Evolutionary conservation across 2,797 vertebrate genomes (phyloP).

Genomic region (Schizopygopsis malacanthus): DNA sequence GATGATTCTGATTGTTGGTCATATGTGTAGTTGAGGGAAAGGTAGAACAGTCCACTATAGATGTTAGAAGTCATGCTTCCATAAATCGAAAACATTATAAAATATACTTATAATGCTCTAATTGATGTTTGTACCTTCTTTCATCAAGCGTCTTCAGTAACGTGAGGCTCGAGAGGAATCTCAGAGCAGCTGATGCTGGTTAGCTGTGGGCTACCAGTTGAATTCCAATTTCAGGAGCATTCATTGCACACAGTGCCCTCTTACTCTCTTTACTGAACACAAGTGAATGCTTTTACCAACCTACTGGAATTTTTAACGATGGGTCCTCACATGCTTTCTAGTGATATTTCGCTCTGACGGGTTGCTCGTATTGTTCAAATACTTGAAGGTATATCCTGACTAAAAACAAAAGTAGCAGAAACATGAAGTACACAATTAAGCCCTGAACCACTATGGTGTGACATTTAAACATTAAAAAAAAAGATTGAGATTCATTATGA

Average conservation of each 20-base stretch:
- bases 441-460: background rate
- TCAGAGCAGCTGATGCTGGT: conserved; percentile 26
- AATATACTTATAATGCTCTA: background rate
- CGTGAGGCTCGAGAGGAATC: conserved; percentile 9
- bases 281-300: conserved; percentile 38
- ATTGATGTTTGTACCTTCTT: background rate
- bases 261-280: conserved; percentile 17
- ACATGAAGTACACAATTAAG: background rate
- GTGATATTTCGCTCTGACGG: conserved; percentile 4
- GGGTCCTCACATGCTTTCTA: background rate
- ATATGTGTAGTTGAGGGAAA: background rate
- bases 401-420: background rate
- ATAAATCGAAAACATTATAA: background rate
- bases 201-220: conserved; percentile 30
- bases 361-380: background rate
- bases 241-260: conserved; percentile 27
- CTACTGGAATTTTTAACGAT: conserved; percentile 46
- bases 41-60: background rate
- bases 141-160: background rate
- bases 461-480: background rate
- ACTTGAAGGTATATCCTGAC: background rate
- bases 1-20: background rate
- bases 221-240: conserved; percentile 50
- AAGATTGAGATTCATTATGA: background rate
- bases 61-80: background rate